Conservation (phyloP, 2,888 invertebrate genomes). For the Chalcis sispes region DNA sequence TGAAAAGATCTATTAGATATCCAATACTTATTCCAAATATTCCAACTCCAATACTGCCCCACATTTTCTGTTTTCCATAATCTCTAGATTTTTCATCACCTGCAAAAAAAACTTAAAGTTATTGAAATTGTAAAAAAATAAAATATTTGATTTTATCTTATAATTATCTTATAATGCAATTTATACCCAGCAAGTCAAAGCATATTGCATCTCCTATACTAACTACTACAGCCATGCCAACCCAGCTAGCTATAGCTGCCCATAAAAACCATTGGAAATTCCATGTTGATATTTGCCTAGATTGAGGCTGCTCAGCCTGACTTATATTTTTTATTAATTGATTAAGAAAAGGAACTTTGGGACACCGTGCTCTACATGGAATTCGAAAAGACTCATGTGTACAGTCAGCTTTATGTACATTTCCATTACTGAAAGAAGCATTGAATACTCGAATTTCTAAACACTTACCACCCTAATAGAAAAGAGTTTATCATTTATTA, state of each 20-base stretch:
- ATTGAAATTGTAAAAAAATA: slow-evolving; percentile 4
- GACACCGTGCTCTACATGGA: slow-evolving; percentile 75
- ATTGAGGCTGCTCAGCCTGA: slow-evolving; percentile 46
- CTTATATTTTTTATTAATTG: slow-evolving; percentile 63
- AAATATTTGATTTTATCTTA: not conserved
- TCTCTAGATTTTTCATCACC: slow-evolving; percentile 82
- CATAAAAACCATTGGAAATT: slow-evolving; percentile 89
- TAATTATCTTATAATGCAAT: slow-evolving; percentile 33
- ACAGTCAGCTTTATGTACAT: slow-evolving; percentile 29
- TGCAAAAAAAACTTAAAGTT: slow-evolving; percentile 67
- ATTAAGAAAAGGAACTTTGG: slow-evolving; percentile 68
- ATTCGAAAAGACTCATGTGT: slow-evolving; percentile 26
- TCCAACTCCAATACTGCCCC: slow-evolving; percentile 93
- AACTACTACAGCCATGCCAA: slow-evolving; percentile 90
- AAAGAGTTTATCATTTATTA: not conserved
- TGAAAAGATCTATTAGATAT: slow-evolving; percentile 85
- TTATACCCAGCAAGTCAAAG: slow-evolving; percentile 86
- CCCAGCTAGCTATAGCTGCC: slow-evolving; percentile 87
- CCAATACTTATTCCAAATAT: slow-evolving; percentile 86
- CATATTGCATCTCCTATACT: slow-evolving; percentile 94
- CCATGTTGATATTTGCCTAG: slow-evolving; percentile 74
- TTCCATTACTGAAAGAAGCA: slow-evolving; percentile 70
- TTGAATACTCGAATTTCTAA: slow-evolving; percentile 70
- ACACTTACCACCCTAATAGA: slow-evolving; percentile 55
- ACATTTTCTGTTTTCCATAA: slow-evolving; percentile 91